Evolutionary conservation across 2,888 invertebrate genomes (phyloP).

Genomic region (Conistra vaccinii): DNA sequence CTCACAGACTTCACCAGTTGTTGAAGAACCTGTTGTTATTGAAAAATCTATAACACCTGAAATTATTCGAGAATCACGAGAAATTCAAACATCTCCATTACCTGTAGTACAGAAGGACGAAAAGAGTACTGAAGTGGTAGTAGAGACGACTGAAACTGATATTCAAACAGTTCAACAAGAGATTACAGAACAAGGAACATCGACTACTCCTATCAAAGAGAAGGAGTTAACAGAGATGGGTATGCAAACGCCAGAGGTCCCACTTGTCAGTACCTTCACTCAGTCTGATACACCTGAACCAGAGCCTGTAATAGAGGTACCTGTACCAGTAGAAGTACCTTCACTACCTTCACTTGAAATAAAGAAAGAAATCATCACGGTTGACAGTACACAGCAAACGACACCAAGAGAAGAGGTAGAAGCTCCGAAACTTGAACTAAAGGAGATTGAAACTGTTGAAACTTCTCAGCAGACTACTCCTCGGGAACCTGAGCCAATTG

Average conservation of each 20-base stretch:
- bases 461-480: conserved; percentile 80
- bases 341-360: conserved; percentile 57
- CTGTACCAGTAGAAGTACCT: conserved; percentile 54
- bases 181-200: conserved; percentile 82
- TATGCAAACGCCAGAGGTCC: conserved; percentile 84
- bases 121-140: conserved; percentile 82
- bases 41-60: conserved; percentile 77
- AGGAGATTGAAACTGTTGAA: conserved; percentile 69
- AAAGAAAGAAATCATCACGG: conserved; percentile 68
- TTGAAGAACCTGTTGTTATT: conserved; percentile 70
- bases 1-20: conserved; percentile 87
- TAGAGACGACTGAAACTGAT: conserved; percentile 83
- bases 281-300: conserved; percentile 85
- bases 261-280: conserved; percentile 80
- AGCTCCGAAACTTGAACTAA: conserved; percentile 62
- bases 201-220: conserved; percentile 80
- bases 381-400: conserved; percentile 76
- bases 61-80: conserved; percentile 85
- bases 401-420: conserved; percentile 73
- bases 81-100: conserved; percentile 90
- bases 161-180: conserved; percentile 83
- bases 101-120: conserved; percentile 79
- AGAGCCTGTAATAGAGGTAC: conserved; percentile 47
- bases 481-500: conserved; percentile 56
- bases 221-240: conserved; percentile 80